Evolutionary conservation across 1,140 invertebrate genomes (phyloP).

Genomic region (Melipona quadrifasciata): DNA sequence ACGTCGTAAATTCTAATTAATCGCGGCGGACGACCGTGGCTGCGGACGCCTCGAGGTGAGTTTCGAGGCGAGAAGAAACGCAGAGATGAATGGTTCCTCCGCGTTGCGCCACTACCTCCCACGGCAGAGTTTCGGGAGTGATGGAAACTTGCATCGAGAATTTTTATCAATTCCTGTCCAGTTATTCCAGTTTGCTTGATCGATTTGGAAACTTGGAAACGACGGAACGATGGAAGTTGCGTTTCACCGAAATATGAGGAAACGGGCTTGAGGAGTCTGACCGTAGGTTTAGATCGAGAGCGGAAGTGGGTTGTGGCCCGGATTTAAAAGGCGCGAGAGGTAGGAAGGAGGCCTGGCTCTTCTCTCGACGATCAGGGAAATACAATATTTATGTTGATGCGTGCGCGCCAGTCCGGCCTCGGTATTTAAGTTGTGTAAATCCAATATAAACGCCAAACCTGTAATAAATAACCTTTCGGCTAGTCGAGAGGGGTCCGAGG

Average conservation of each 20-base stretch:
- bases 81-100: background rate
- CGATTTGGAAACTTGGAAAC: too few species aligned
- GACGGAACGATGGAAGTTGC: too few species aligned
- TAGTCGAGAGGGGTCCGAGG: constrained; percentile 54
- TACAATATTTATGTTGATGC: constrained; percentile 79
- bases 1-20: background rate
- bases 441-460: constrained; percentile 79
- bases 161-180: too few species aligned
- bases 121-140: too few species aligned
- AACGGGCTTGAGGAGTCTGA: background rate
- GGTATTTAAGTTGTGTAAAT: constrained; percentile 80
- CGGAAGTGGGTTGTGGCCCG: constrained; percentile 30
- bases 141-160: too few species aligned
- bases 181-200: too few species aligned
- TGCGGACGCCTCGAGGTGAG: too few species aligned
- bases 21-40: too few species aligned
- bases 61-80: background rate
- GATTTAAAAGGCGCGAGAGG: background rate
- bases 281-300: background rate
- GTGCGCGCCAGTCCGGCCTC: constrained; percentile 67
- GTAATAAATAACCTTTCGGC: constrained; percentile 79
- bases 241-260: background rate
- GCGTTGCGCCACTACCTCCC: too few species aligned
- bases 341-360: background rate
- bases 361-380: constrained; percentile 64